phyloP scores from a whole-genome alignment of 2,113 vertebrate genomes.

The Ctenomys sociabilis region DNA sequence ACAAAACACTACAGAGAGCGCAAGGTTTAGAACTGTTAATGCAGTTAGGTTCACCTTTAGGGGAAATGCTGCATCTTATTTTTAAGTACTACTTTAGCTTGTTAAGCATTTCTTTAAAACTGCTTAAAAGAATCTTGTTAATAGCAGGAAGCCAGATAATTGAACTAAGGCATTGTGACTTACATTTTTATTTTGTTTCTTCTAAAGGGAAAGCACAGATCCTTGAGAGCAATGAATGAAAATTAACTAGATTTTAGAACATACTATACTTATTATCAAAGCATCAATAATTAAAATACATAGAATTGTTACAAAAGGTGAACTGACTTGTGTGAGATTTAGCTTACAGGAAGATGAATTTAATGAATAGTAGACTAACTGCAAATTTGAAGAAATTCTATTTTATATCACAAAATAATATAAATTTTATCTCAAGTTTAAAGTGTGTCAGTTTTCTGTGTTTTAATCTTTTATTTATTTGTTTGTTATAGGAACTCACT shows the following conservation, averaged over 20 bases:
- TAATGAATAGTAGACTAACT: background rate
- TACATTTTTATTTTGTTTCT: background rate
- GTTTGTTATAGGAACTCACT: too few species aligned
- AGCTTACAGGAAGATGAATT: background rate
- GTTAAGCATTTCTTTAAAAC: conserved; percentile 22
- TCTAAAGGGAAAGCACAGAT: background rate
- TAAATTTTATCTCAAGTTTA: conserved; percentile 32
- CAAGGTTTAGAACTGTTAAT: background rate
- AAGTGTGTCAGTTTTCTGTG: background rate
- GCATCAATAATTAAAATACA: background rate
- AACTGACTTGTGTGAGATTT: background rate
- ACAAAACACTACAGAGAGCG: background rate
- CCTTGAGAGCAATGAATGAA: background rate
- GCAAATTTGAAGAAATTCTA: conserved; percentile 18
- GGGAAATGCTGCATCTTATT: background rate
- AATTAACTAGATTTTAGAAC: background rate
- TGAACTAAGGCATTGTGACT: background rate
- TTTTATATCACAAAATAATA: conserved; percentile 7
- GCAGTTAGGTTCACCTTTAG: too few species aligned
- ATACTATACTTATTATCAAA: background rate
- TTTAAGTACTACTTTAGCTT: background rate
- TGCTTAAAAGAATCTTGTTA: background rate
- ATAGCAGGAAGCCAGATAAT: background rate
- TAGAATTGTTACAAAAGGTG: background rate
- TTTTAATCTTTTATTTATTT: background rate